Evolutionary conservation across 2,797 vertebrate genomes (phyloP).

Genomic region (Hyperoplus immaculatus): DNA sequence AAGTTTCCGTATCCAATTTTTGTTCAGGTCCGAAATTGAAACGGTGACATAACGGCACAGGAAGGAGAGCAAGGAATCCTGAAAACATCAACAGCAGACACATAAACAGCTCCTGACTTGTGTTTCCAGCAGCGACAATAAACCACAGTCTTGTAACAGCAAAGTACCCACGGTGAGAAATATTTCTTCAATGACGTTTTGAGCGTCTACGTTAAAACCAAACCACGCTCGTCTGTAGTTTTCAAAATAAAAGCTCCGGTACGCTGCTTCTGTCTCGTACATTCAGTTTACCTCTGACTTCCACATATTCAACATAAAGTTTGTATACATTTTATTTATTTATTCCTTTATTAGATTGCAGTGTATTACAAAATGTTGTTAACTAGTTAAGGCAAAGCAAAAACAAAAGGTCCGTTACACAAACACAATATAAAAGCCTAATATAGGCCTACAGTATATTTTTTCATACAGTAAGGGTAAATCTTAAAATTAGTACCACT

Average conservation of each 20-base stretch:
- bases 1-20: neutral
- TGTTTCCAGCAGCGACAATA: neutral
- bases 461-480: neutral
- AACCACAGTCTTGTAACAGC: fast-evolving
- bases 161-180: neutral
- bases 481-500: neutral
- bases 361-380: too few relatives aligned
- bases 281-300: too few relatives aligned
- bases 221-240: fast-evolving
- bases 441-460: too few relatives aligned
- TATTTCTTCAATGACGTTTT: conserved; percentile 4
- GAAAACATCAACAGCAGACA: neutral
- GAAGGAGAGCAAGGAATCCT: neutral
- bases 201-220: fast-evolving
- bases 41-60: conserved; percentile 2
- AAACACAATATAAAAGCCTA: too few relatives aligned
- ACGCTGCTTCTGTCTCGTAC: neutral
- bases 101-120: neutral
- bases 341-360: too few relatives aligned
- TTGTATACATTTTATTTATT: too few relatives aligned
- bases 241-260: conserved; percentile 57
- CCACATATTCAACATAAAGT: too few relatives aligned
- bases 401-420: too few relatives aligned
- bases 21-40: neutral
- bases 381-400: too few relatives aligned